Percentiles rank a stretch among this genome's conserved stretches.
phyloP scores from a whole-genome alignment of 2,888 invertebrate species.

The Polyploca ridens region DNA sequence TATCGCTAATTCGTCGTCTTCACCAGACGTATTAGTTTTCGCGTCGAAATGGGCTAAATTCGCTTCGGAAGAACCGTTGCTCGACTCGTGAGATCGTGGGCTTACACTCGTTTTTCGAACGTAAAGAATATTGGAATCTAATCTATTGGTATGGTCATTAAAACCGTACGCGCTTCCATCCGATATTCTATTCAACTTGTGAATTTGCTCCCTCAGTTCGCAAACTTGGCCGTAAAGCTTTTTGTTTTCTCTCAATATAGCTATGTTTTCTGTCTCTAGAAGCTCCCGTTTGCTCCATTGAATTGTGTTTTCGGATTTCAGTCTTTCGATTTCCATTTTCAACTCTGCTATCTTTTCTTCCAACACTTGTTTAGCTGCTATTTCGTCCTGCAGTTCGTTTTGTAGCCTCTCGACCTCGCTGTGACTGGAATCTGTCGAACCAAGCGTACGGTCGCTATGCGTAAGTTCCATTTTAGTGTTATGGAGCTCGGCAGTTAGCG shows the following conservation, averaged over 20 bases:
- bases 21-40: constrained; percentile 75
- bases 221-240: constrained; percentile 86
- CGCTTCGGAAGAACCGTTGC: constrained; percentile 75
- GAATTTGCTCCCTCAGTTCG: constrained; percentile 76
- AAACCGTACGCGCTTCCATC: constrained; percentile 67
- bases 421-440: constrained; percentile 77
- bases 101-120: constrained; percentile 72
- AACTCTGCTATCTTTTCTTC: constrained; percentile 75
- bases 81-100: constrained; percentile 75
- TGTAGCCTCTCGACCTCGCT: constrained; percentile 76
- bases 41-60: constrained; percentile 68
- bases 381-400: constrained; percentile 77
- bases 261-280: constrained; percentile 94
- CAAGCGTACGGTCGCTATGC: constrained; percentile 71
- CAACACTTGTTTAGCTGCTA: constrained; percentile 76
- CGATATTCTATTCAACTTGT: constrained; percentile 76
- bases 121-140: constrained; percentile 72
- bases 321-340: constrained; percentile 89
- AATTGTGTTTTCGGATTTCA: constrained; percentile 96
- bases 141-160: constrained; percentile 48
- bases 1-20: constrained; percentile 78
- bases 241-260: constrained; percentile 95
- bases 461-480: constrained; percentile 69
- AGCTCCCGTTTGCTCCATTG: constrained; percentile 97
- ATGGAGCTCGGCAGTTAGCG: constrained; percentile 68